Conservation (phyloP, 1,140 invertebrate species). For the Grapholita molesta region DNA sequence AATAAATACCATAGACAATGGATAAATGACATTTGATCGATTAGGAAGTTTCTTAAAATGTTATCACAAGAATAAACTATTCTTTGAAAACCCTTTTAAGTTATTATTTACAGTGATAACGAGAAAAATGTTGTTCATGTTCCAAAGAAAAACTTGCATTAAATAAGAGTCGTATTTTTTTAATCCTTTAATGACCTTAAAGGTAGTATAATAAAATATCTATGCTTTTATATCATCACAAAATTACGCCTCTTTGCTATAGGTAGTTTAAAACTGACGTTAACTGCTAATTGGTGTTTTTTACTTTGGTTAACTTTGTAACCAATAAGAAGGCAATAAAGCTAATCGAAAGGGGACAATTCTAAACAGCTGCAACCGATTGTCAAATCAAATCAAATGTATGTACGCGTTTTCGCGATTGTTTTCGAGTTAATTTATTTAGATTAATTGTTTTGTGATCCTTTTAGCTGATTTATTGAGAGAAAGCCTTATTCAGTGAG, state of each 20-base stretch:
- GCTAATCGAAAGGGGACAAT: background rate
- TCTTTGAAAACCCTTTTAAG: background rate
- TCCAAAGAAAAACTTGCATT: too few species aligned
- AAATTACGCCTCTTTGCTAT: background rate
- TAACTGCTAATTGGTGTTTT: background rate
- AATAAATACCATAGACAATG: constrained; percentile 49
- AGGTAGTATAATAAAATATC: too few species aligned
- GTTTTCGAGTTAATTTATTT: constrained; percentile 13
- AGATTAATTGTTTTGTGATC: background rate
- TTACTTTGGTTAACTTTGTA: background rate
- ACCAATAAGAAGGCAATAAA: background rate
- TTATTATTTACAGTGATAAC: background rate
- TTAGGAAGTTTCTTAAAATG: background rate
- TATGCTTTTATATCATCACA: too few species aligned
- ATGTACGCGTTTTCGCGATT: background rate
- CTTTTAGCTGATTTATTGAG: constrained; percentile 3
- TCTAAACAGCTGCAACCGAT: background rate
- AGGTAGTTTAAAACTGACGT: background rate
- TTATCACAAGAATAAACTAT: background rate
- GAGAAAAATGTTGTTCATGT: background rate
- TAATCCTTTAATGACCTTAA: too few species aligned
- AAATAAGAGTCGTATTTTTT: too few species aligned
- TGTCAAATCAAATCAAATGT: background rate
- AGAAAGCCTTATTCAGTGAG: background rate
- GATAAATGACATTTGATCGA: constrained; percentile 3